These are phyloP conservation scores for Pavo muticus DNA, from an alignment of 2,113 vertebrate genomes.

Conservation along the genomic window DNA sequence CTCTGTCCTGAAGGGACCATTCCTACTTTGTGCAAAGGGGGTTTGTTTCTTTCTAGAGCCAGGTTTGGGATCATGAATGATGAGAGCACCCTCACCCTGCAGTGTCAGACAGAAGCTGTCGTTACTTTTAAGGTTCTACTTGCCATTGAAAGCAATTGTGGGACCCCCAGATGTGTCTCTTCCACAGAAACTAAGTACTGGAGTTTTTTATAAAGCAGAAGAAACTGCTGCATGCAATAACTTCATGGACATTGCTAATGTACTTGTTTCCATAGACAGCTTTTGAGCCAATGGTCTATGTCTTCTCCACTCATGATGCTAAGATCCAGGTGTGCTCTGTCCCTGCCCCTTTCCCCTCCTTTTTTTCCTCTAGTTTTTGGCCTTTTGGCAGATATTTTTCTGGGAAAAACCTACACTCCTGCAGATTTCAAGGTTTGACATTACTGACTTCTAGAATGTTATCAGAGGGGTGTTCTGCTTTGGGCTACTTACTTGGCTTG, in stretches of 20 bases:
- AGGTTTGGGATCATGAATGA: not conserved
- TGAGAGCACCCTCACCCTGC: not conserved
- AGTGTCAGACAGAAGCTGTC: not conserved
- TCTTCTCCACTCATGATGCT: not conserved
- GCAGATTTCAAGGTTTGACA: not conserved
- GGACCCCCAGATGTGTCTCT: not conserved
- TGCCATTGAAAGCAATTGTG: not conserved
- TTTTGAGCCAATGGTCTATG: not conserved
- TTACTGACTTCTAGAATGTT: not conserved
- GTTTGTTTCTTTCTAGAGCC: not conserved
- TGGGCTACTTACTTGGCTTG: not conserved
- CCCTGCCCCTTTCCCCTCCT: not conserved
- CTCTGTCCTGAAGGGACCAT: not conserved
- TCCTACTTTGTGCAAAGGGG: not conserved
- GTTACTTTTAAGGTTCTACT: not conserved
- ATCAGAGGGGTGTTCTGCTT: not conserved
- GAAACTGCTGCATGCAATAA: not conserved
- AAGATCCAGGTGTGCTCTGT: not conserved
- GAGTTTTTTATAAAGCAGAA: not conserved
- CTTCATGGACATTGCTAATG: not conserved
- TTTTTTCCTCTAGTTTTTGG: not conserved
- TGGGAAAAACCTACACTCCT: not conserved
- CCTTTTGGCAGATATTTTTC: not conserved
- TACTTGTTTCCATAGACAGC: not conserved
- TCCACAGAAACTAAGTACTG: not conserved